Conservation (phyloP, 2,888 invertebrate genomes). For the Patella ulyssiponensis region DNA sequence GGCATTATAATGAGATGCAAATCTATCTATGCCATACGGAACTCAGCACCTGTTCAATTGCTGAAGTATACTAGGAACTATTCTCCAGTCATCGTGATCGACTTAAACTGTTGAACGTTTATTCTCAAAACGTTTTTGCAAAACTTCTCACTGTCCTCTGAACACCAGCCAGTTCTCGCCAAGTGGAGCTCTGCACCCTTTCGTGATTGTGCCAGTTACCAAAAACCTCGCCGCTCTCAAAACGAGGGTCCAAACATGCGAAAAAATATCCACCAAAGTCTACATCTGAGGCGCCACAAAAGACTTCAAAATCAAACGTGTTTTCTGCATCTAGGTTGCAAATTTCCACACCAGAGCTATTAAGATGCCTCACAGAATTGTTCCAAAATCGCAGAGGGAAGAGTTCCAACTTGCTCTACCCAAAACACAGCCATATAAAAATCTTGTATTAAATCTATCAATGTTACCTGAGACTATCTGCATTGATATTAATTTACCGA, state of each 20-base stretch:
- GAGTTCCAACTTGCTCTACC: neutral
- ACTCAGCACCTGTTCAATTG: neutral
- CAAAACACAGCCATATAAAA: neutral
- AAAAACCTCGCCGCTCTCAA: neutral
- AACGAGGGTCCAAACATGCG: neutral
- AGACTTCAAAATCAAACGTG: neutral
- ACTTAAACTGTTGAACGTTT: neutral
- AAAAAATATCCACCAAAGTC: neutral
- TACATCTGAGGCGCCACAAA: conserved; percentile 4
- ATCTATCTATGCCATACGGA: neutral
- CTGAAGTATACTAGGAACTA: neutral
- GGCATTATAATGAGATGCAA: neutral
- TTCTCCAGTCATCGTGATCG: neutral
- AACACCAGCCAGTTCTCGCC: neutral
- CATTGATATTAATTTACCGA: neutral
- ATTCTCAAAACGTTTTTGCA: too few relatives aligned
- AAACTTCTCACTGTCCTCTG: neutral
- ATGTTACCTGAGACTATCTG: neutral
- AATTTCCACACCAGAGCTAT: neutral
- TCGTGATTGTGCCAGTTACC: neutral
- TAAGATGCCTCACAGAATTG: neutral
- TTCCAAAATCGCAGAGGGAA: neutral
- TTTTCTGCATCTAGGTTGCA: neutral
- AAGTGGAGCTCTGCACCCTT: neutral
- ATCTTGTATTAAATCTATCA: neutral